A percentile compares a stretch with the other conserved stretches of the same genome.
Evolutionary conservation across 2,113 vertebrate species (phyloP).

Genomic region (Benthochromis sp.): DNA sequence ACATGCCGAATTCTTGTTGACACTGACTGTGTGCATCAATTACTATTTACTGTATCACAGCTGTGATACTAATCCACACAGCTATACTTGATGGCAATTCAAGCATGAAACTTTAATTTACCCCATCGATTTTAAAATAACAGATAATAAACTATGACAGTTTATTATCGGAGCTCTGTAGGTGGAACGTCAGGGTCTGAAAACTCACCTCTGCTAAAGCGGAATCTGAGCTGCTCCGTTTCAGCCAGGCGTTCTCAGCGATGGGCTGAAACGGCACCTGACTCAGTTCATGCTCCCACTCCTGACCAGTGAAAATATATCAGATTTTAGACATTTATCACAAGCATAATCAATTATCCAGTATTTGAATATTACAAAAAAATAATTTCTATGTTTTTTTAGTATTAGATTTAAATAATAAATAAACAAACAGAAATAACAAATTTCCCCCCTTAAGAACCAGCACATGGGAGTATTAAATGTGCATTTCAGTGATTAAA

Average conservation of each 20-base stretch:
- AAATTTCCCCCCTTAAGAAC: neutral
- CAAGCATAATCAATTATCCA: neutral
- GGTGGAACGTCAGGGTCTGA: neutral
- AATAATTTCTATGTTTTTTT: fast-evolving
- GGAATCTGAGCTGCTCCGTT: conserved; percentile 62
- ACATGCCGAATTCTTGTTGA: neutral
- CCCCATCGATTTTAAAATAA: fast-evolving
- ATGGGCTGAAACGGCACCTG: conserved; percentile 58
- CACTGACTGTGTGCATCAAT: neutral
- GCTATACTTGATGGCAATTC: fast-evolving
- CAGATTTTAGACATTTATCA: neutral
- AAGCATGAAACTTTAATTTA: fast-evolving
- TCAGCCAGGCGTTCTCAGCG: conserved; percentile 69
- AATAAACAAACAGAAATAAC: fast-evolving
- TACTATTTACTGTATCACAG: neutral
- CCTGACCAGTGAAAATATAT: conserved; percentile 29
- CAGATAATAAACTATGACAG: too few species aligned
- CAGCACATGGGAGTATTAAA: neutral
- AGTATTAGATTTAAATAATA: neutral
- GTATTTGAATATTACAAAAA: neutral
- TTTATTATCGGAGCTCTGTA: neutral
- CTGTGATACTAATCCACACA: neutral
- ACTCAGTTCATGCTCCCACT: conserved; percentile 61
- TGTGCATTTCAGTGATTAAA: neutral
- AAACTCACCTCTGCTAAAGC: conserved; percentile 51